Conservation (phyloP, 1,140 invertebrate species). For the Oncopodura yosiiana region DNA sequence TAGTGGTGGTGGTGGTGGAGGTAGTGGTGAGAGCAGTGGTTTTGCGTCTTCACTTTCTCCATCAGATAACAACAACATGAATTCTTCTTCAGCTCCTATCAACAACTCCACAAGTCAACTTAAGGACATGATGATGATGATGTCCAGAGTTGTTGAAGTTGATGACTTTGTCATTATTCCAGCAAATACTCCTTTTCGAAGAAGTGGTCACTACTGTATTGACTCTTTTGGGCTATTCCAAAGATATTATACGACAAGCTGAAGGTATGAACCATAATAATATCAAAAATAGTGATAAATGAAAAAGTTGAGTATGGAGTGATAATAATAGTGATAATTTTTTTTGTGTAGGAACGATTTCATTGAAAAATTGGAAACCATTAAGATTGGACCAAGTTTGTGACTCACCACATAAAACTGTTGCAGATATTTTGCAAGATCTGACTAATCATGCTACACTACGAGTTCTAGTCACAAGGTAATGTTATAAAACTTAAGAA, state of each 20-base stretch:
- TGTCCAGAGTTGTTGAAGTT: constrained; percentile 53
- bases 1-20: not conserved
- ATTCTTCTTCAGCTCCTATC: constrained; percentile 2
- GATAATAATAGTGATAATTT: constrained; percentile 21
- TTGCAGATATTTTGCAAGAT: constrained; percentile 85
- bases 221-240: constrained; percentile 64
- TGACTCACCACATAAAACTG: constrained; percentile 69
- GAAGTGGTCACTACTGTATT: constrained; percentile 69
- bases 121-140: constrained; percentile 30
- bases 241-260: constrained; percentile 60
- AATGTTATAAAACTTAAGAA: constrained; percentile 16
- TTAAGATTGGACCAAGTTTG: constrained; percentile 79
- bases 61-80: constrained; percentile 11
- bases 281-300: not conserved
- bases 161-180: constrained; percentile 91
- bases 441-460: constrained; percentile 80
- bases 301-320: too few species aligned
- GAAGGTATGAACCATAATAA: constrained; percentile 55
- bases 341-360: constrained; percentile 60
- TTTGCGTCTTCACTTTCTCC: not conserved
- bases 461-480: constrained; percentile 75
- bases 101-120: too few species aligned
- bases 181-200: constrained; percentile 70
- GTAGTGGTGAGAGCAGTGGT: not conserved
- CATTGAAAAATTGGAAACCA: constrained; percentile 90